phyloP scores from a whole-genome alignment of 2,113 vertebrate species.

The Neodontobutis hainanensis region DNA sequence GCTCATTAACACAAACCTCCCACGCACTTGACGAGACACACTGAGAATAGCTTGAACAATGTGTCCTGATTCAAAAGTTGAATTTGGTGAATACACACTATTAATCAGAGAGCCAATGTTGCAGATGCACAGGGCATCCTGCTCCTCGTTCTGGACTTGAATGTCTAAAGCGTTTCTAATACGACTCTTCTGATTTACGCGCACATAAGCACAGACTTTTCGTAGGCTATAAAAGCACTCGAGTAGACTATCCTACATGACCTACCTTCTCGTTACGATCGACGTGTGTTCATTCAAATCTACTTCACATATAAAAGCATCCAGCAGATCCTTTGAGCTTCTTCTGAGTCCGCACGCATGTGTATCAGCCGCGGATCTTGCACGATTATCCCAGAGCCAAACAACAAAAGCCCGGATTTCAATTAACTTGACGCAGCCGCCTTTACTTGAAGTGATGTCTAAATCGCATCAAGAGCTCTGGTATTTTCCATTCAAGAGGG shows the following conservation, averaged over 20 bases:
- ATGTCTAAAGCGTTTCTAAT: background rate
- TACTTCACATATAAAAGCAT: slow-evolving; percentile 64
- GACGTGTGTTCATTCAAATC: slow-evolving; percentile 32
- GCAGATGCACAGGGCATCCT: slow-evolving; percentile 9
- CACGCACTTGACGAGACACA: slow-evolving; percentile 15
- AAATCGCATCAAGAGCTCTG: slow-evolving; percentile 47
- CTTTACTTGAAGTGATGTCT: slow-evolving; percentile 53
- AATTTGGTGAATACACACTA: slow-evolving; percentile 23
- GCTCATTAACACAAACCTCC: slow-evolving; percentile 13
- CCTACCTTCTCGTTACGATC: slow-evolving; percentile 59
- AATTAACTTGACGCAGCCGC: slow-evolving; percentile 60
- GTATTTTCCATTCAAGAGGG: slow-evolving; percentile 29
- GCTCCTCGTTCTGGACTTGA: slow-evolving; percentile 6
- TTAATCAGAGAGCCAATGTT: background rate
- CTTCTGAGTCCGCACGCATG: slow-evolving; percentile 51
- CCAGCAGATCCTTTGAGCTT: slow-evolving; percentile 59
- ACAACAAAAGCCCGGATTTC: slow-evolving; percentile 59
- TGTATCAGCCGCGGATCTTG: slow-evolving; percentile 57
- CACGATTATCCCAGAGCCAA: slow-evolving; percentile 64
- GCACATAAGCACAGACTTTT: slow-evolving; percentile 15
- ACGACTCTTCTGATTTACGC: slow-evolving; percentile 1
- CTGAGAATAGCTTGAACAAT: slow-evolving; percentile 1
- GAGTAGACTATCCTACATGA: background rate
- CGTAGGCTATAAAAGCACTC: slow-evolving; percentile 13
- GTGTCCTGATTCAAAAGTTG: background rate